Evolutionary conservation across 53 echinoderm and acorn worm species (phyloP), one percentile per base, ranked within the genome.

Genomic region (Stichopus horrens): DNA sequence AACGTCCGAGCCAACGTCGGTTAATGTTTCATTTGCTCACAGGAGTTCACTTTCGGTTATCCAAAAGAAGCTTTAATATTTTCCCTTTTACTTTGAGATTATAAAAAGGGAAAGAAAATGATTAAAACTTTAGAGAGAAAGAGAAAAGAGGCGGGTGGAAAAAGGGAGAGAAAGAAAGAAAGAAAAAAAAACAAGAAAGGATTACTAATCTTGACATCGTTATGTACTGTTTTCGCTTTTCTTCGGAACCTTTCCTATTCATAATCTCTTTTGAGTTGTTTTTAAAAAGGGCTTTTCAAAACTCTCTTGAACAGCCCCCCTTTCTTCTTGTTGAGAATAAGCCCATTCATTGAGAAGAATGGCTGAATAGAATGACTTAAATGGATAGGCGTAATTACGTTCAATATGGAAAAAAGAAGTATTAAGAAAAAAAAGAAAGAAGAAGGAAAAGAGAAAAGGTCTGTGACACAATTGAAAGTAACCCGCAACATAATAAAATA

Each of bases 401-500:
- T 79, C 79, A 79, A 79, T 54, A 55, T 37, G 37, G 37, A 37
- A 37, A 37, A 37, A 52, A 75, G 52, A 75, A 75, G 75, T 75
- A 75, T 75, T 75, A 75, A 75, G 75, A 37, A 37, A 75, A 75
- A 75, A 75, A 75, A 75, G 75, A 23, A 75, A 23, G 23, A 16
- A 63, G 37, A 63, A 63, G 63, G 16, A 16, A 63, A 63, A 13
- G 10, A 71, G 19, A 20, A 71, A 71, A 71, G 19, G 71, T 7
- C 4, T 18, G 16, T 71, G 81, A 81, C 81, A 81, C 81, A 81
- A 81, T 81, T 57, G 81, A 81, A 81, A 81, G 57, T 81, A 81
- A 81, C 79, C 79, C 79, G 55, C 57, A 56, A 81, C 81, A 81
- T 81, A 81, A 81, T 81, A 81, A 81, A 81, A 81, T 81, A 56